Evolutionary conservation across 2,113 vertebrate species (phyloP), one percentile per base, ranked within the genome.

Genomic region (Paracanthobrama guichenoti): DNA sequence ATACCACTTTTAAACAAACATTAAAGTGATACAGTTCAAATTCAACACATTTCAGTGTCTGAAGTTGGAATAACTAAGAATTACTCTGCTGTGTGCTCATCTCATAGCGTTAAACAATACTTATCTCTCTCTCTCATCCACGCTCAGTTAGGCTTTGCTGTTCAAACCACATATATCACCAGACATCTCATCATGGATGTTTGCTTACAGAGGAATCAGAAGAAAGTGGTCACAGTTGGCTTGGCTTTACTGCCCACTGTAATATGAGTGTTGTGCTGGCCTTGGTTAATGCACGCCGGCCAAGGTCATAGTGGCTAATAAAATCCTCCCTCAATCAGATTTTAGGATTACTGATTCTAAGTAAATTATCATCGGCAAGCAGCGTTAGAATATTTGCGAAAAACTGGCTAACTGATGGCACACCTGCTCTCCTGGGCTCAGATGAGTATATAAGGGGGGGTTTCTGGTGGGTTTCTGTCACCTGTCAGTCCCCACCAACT

Each of bases 361-460:
- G 94, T 95, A 95, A 96, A 96, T 95, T 93, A 96, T 96, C 92
- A 95, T 93, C 94, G 93, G 94, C 95, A 96, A 95, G 95, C 93
- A 91, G 91, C 72, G 89, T 90, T 90, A 64, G 93, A 93, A 93
- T 93, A 92, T 89, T 89, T 88, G 77, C 50, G 6, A 78, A 90
- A 92, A 91, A 93, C 88, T 86, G 87, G 89, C 84, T 92, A 81
- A 89, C 85, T 82, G 87, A 85, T 81, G 86, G 67, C 60, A 20
- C 86, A 90, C 88, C 88, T 85, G 88, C 86, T 93, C 59, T 64
- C 85, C 39, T 60, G 46, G 55, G 80, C 80, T 88, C 55, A 86
- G 28, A 50, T 26, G 42, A 62, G 53, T 48, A 79, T 84, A 79
- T 73, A 79, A 84, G 22, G 39, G 60, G 60, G 62, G 28, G 66